phyloP scores from a whole-genome alignment of 2,113 vertebrate species.

The Silurus asotus region DNA sequence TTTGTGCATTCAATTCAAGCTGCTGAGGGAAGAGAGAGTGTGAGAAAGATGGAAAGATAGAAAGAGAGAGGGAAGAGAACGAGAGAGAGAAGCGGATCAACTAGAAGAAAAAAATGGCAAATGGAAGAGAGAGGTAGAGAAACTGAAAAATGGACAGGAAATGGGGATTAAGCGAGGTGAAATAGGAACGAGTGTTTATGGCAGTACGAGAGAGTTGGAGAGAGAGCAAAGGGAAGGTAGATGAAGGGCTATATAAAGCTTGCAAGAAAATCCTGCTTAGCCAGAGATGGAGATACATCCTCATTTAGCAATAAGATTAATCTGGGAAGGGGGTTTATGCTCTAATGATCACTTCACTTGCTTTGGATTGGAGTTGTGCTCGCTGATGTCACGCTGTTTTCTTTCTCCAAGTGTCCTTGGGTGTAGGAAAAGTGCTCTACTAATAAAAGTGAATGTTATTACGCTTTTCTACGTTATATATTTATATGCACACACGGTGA shows the following conservation, averaged over 20 bases:
- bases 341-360: conserved; percentile 37
- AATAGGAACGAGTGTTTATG: conserved; percentile 68
- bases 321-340: conserved; percentile 6
- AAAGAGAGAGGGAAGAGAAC: conserved; percentile 10
- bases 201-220: conserved; percentile 19
- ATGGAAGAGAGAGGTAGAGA: conserved; percentile 22
- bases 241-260: conserved; percentile 45
- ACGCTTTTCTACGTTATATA: conserved; percentile 10
- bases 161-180: conserved; percentile 29
- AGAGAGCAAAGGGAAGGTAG: conserved; percentile 27
- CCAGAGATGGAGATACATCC: conserved; percentile 41
- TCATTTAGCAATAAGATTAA: conserved; percentile 42
- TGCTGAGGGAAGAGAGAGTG: conserved; percentile 64
- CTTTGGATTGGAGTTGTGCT: conserved; percentile 35
- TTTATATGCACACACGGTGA: background rate
- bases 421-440: conserved; percentile 2
- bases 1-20: conserved; percentile 91
- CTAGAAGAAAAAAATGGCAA: conserved; percentile 40
- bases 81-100: conserved; percentile 25
- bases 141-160: conserved; percentile 34
- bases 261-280: conserved; percentile 35
- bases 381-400: conserved; percentile 25
- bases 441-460: conserved; percentile 6
- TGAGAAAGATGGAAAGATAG: conserved; percentile 30
- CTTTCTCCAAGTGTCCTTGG: conserved; percentile 23